Evolutionary conservation across 2,113 vertebrate genomes (phyloP).

Genomic region (Gadus macrocephalus): DNA sequence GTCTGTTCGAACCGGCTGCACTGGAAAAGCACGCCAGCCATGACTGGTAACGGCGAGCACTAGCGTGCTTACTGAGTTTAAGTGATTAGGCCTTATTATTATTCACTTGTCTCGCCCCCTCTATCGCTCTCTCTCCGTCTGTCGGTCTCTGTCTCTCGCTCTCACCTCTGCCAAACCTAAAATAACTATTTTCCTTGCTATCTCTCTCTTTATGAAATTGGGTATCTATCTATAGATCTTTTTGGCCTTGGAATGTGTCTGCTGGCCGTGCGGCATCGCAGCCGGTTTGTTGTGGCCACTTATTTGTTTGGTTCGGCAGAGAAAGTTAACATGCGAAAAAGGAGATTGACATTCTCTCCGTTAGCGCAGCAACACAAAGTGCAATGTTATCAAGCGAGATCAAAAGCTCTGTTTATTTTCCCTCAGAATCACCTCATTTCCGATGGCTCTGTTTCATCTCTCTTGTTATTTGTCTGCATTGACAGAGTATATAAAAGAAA

Average conservation of each 20-base stretch:
- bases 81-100: slow-evolving; percentile 51
- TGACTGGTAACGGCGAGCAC: no score
- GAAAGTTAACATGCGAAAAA: no score
- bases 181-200: no score
- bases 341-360: not conserved
- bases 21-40: no score
- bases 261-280: not conserved
- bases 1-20: slow-evolving; percentile 37
- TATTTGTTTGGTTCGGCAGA: no score
- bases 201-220: no score
- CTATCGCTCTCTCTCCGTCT: slow-evolving; percentile 6
- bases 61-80: slow-evolving; percentile 13
- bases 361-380: not conserved
- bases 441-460: slow-evolving; percentile 4
- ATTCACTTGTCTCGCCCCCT: slow-evolving; percentile 35
- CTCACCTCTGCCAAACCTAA: no score
- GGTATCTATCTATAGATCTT: slow-evolving; percentile 43
- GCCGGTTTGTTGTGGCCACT: no score
- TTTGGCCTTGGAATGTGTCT: slow-evolving; percentile 37
- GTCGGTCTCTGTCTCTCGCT: no score
- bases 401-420: slow-evolving; percentile 5
- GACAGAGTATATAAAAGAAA: slow-evolving; percentile 29
- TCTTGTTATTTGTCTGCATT: slow-evolving; percentile 17
- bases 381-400: not conserved
- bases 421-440: slow-evolving; percentile 12